Evolutionary conservation across 2,113 vertebrate genomes (phyloP).

Genomic region (Melozone crissalis): DNA sequence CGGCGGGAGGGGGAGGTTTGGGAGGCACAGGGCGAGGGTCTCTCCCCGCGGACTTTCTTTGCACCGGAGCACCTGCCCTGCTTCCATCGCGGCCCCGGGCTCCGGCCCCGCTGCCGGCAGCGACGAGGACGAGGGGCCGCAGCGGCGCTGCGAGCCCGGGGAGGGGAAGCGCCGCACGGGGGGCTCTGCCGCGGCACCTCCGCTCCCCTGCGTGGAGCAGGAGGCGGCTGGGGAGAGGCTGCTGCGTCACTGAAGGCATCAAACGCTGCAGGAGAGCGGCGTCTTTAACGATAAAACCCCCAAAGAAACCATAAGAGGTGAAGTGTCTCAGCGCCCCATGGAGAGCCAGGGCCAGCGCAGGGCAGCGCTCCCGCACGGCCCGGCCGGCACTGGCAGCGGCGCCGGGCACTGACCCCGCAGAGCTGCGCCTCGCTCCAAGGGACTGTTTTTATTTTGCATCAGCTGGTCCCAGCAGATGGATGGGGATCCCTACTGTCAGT

Average conservation of each 20-base stretch:
- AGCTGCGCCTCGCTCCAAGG: neutral
- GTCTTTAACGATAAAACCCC: neutral
- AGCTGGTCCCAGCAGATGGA: slow-evolving; percentile 22
- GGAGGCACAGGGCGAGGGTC: neutral
- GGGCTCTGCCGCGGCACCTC: neutral
- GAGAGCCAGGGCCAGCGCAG: neutral
- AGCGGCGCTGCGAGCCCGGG: neutral
- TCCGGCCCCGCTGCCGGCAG: neutral
- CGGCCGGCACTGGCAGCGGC: neutral
- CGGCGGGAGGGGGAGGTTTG: neutral
- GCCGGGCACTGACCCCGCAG: neutral
- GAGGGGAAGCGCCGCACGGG: neutral
- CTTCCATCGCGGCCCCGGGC: neutral
- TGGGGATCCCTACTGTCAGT: slow-evolving; percentile 2
- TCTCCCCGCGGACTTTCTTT: neutral
- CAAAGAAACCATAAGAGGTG: fast-evolving
- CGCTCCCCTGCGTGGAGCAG: neutral
- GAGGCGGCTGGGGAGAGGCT: neutral
- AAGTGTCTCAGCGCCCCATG: neutral
- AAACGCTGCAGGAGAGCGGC: neutral
- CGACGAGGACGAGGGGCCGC: neutral
- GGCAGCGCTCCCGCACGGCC: neutral
- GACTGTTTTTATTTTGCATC: neutral
- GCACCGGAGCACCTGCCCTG: neutral
- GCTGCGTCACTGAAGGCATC: neutral